These are phyloP conservation scores for Taenioides sp. DNA, from an alignment of 2,797 vertebrate genomes.

Conservation along the genomic window DNA sequence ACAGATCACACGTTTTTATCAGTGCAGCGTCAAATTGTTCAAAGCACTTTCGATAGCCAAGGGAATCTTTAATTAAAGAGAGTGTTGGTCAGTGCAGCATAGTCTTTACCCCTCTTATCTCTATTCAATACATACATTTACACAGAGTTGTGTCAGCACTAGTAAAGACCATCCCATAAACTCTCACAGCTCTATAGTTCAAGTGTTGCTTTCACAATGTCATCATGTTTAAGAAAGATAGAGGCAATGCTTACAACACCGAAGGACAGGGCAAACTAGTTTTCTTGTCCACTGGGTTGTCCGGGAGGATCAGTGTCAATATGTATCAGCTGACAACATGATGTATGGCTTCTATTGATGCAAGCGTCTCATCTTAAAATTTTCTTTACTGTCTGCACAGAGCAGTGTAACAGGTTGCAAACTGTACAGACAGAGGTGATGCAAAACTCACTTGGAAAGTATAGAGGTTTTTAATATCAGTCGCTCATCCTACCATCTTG, in stretches of 20 bases:
- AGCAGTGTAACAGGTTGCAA: constrained; percentile 32
- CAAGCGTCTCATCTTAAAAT: constrained; percentile 54
- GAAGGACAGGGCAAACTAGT: constrained; percentile 35
- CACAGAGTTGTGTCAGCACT: constrained; percentile 50
- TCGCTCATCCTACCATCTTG: constrained; percentile 19
- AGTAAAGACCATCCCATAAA: constrained; percentile 47
- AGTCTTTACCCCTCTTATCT: constrained; percentile 29
- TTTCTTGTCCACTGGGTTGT: constrained; percentile 47
- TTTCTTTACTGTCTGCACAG: constrained; percentile 43
- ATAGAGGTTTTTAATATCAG: background rate
- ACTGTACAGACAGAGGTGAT: constrained; percentile 16
- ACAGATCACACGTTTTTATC: constrained; percentile 65
- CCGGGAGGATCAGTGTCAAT: constrained; percentile 53
- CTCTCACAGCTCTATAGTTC: constrained; percentile 26
- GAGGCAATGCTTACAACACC: constrained; percentile 36
- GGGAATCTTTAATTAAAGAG: constrained; percentile 70
- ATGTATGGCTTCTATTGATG: constrained; percentile 50
- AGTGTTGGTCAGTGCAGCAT: constrained; percentile 62
- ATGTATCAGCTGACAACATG: constrained; percentile 62
- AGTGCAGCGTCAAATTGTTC: constrained; percentile 63
- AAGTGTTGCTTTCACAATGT: constrained; percentile 57
- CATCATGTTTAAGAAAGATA: constrained; percentile 52
- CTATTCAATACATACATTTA: constrained; percentile 36
- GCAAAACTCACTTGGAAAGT: background rate
- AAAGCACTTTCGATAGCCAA: constrained; percentile 64